Evolutionary conservation across 2,113 vertebrate genomes (phyloP).

Genomic region (Notothenia rossii): DNA sequence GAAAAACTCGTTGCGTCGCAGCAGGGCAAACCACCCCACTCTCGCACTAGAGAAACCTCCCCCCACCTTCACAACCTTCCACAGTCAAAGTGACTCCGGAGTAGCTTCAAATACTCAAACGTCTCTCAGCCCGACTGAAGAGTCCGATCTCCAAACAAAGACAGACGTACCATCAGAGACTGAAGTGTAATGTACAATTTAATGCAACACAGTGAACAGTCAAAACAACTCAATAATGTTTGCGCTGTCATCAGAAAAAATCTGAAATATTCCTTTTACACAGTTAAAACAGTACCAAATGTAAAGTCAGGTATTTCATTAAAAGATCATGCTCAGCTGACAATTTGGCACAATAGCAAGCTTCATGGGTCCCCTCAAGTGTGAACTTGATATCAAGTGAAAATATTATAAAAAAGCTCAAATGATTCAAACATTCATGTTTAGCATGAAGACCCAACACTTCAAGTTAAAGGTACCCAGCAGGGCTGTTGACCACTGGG

Average conservation of each 20-base stretch:
- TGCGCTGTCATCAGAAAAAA: slow-evolving; percentile 15
- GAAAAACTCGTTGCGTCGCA: slow-evolving; percentile 63
- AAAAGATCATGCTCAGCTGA: slow-evolving; percentile 14
- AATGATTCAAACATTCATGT: not conserved
- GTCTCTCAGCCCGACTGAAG: slow-evolving; percentile 15
- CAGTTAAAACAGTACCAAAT: slow-evolving; percentile 27
- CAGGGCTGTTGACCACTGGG: not conserved
- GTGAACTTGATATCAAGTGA: not conserved
- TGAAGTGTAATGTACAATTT: slow-evolving; percentile 60
- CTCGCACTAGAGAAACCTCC: not conserved
- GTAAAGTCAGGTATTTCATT: not conserved
- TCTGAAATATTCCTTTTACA: slow-evolving; percentile 4
- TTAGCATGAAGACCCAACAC: not conserved
- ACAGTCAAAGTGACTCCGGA: slow-evolving; percentile 46
- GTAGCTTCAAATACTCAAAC: slow-evolving; percentile 7
- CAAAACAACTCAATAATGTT: slow-evolving; percentile 4
- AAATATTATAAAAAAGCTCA: slow-evolving; percentile 9
- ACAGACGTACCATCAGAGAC: slow-evolving; percentile 38
- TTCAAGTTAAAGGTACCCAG: not conserved
- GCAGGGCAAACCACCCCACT: slow-evolving; percentile 9
- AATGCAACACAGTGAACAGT: slow-evolving; percentile 27
- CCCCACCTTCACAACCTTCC: slow-evolving; percentile 39
- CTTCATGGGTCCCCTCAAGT: not conserved
- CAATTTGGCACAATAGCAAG: slow-evolving; percentile 18
- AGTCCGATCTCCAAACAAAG: not conserved